Evolutionary conservation across 2,113 vertebrate genomes (phyloP).

Genomic region (Rostratula benghalensis): DNA sequence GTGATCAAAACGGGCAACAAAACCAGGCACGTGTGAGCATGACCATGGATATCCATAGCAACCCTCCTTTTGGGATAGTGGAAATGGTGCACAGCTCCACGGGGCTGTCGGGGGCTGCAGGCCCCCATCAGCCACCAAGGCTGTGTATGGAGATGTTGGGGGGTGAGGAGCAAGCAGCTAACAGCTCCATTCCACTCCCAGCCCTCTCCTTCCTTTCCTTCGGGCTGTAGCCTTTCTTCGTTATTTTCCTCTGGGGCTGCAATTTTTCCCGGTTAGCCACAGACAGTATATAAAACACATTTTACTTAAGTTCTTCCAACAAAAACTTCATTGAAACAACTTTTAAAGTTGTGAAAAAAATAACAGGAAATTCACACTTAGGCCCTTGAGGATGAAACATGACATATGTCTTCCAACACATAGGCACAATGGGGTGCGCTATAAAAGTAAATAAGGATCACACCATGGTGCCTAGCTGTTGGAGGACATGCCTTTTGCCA

Average conservation of each 20-base stretch:
- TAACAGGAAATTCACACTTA: constrained; percentile 76
- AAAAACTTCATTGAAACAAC: constrained; percentile 75
- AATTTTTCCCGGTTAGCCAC: constrained; percentile 62
- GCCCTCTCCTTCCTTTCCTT: constrained; percentile 52
- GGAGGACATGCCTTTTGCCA: constrained; percentile 70
- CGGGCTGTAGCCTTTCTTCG: constrained; percentile 37
- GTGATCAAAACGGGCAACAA: neutral
- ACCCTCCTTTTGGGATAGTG: neutral
- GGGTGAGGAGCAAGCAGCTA: neutral
- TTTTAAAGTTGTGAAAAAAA: constrained; percentile 70
- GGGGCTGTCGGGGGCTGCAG: neutral
- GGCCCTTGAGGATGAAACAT: constrained; percentile 73
- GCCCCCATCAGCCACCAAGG: neutral
- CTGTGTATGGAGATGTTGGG: fast-evolving
- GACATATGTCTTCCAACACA: constrained; percentile 75
- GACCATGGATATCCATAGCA: neutral
- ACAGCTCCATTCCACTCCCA: constrained; percentile 52
- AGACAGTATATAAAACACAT: constrained; percentile 75
- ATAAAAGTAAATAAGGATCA: constrained; percentile 77
- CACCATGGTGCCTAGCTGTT: constrained; percentile 73
- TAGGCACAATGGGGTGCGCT: constrained; percentile 70
- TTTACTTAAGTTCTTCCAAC: constrained; percentile 72
- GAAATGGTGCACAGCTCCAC: neutral
- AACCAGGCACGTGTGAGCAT: fast-evolving
- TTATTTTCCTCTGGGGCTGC: constrained; percentile 69